phyloP scores from a whole-genome alignment of 2,113 vertebrate genomes.

The Onychostoma macrolepis region DNA sequence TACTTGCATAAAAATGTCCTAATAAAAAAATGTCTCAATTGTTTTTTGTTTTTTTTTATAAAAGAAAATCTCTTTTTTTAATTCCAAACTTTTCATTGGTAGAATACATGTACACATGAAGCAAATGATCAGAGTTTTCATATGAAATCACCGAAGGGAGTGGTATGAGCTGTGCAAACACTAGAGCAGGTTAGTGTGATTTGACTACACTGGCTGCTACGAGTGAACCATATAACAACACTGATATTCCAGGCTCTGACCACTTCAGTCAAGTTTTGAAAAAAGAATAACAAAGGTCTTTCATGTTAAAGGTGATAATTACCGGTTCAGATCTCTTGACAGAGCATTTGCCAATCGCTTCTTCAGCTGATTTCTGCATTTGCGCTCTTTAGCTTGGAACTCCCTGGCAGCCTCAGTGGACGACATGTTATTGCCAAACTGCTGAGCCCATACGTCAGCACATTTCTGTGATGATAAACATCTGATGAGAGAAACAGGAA shows the following conservation, averaged over 20 bases:
- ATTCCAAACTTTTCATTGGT: background rate
- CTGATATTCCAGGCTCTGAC: background rate
- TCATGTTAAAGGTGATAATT: background rate
- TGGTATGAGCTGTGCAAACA: constrained; percentile 2
- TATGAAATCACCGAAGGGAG: background rate
- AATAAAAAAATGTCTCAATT: background rate
- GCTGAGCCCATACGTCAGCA: constrained; percentile 35
- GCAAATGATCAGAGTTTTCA: background rate
- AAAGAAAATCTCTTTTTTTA: background rate
- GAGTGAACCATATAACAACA: background rate
- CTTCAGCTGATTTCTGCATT: constrained; percentile 46
- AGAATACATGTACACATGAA: background rate
- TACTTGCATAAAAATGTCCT: background rate
- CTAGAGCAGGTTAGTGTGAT: background rate
- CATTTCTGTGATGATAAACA: constrained; percentile 1
- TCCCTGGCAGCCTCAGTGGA: constrained; percentile 50
- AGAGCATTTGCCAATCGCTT: constrained; percentile 53
- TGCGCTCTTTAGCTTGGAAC: constrained; percentile 56
- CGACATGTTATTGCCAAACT: constrained; percentile 45
- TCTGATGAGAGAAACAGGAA: background rate
- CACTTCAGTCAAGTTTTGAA: background rate
- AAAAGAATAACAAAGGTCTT: background rate
- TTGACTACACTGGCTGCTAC: constrained; percentile 9
- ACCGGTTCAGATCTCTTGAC: constrained; percentile 57
- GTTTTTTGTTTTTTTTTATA: too few species aligned